phyloP scores from a whole-genome alignment of 2,113 vertebrate species.

The Spilogale gracilis region DNA sequence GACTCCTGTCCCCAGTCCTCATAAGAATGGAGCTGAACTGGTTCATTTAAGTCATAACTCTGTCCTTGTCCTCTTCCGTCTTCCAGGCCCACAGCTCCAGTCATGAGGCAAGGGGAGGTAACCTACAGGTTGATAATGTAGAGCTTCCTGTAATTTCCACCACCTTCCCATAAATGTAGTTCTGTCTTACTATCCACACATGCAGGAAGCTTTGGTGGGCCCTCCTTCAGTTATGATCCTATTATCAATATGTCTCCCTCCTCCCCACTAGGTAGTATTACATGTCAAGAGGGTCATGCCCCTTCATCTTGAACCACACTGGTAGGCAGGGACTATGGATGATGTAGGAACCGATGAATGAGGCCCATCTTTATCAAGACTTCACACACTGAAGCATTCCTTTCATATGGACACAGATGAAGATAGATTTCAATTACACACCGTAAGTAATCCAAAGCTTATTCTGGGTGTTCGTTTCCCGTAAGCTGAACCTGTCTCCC shows the following conservation, averaged over 20 bases:
- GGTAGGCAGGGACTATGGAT: fast-evolving
- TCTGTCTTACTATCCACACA: not conserved
- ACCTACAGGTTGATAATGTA: not conserved
- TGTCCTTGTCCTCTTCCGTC: not conserved
- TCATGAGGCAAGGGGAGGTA: not conserved
- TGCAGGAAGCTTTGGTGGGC: no score
- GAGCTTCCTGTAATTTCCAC: not conserved
- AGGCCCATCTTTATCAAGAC: no score
- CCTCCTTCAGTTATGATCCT: not conserved
- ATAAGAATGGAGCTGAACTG: not conserved
- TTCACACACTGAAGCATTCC: fast-evolving
- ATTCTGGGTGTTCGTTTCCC: fast-evolving
- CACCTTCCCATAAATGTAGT: not conserved
- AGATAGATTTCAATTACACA: not conserved
- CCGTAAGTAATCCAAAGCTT: fast-evolving
- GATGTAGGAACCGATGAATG: fast-evolving
- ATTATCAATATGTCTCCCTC: no score
- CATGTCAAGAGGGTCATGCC: no score
- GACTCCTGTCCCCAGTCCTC: no score
- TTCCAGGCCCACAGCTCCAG: not conserved
- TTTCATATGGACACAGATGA: not conserved
- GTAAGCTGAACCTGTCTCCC: fast-evolving
- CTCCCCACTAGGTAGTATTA: fast-evolving
- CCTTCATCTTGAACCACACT: no score
- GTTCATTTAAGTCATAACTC: fast-evolving